Base-by-base conservation (phyloP, 2,113 vertebrate species). In the Halichoeres trimaculatus region DNA sequence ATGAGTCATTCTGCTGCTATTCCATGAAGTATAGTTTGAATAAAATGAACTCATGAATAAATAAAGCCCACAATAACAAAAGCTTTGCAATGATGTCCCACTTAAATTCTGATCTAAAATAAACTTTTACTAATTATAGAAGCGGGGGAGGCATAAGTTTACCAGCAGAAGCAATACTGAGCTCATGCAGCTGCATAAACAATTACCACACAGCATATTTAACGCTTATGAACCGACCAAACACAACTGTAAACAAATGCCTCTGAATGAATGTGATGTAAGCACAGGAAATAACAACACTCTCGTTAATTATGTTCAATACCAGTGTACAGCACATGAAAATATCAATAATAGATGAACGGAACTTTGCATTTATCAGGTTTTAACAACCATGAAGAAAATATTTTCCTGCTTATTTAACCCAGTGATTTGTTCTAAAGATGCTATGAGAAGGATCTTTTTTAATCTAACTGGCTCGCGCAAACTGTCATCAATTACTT, bases 21-120 rank as follows among this genome's bases (percentile, higher is more conserved):
- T 51, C 19, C n/a, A 38, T 51, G 74, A 38, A 45, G 73, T 52
- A 59, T 59, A 17, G 50, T 66, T 53, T 53, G 20, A 74, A 70
- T 61, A 45, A 68, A 81, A 76, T 78, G 57, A 81, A 78, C 60
- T 60, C 58, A 84, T 75, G 62, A 71, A 78, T 83, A 80, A 62
- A 63, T 74, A 63, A 71, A 69, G 35, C 12, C 36, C 10, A 12
- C 41, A 9, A 74, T 47, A 45, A 47, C 14, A 62, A 70, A 17
- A 16, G 16, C 30, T 30, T 4, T 30, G 30, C 14, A 19, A 45
- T 17, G 17, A 45, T 43, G 43, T 45, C 20, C 14, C 30, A 5
- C 45, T 23, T 48, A 47, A 80, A 20, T 23, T 24, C 10, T 23
- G 52, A 40, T 54, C 4, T 26, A 35, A 70, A 63, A 57, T 12